Evolutionary conservation across 2,113 vertebrate genomes (phyloP).

Genomic region (Barnardius zonarius): DNA sequence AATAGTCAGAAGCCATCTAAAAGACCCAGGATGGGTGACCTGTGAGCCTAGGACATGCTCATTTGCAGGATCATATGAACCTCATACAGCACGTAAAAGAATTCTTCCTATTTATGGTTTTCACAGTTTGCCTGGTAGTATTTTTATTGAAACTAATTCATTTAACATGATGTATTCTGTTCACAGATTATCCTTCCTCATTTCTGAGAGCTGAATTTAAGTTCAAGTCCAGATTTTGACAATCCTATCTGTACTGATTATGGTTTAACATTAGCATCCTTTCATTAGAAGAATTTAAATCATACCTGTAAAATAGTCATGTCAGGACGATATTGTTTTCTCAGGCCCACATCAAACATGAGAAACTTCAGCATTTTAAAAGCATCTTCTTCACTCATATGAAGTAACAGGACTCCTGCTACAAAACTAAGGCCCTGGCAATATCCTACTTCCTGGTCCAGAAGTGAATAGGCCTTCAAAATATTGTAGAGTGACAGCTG

Average conservation of each 20-base stretch:
- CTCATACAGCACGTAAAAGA: neutral
- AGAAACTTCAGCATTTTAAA: slow-evolving; percentile 82
- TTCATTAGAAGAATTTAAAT: neutral
- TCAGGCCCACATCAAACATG: slow-evolving; percentile 81
- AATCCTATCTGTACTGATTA: neutral
- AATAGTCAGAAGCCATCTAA: neutral
- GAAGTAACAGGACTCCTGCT: slow-evolving; percentile 80
- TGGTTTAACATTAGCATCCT: neutral
- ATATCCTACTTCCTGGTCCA: slow-evolving; percentile 84
- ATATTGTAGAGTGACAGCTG: slow-evolving; percentile 84
- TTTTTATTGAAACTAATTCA: neutral
- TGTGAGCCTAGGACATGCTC: neutral
- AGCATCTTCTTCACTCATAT: slow-evolving; percentile 84
- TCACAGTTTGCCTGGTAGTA: neutral
- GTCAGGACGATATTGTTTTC: slow-evolving; percentile 83
- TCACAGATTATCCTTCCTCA: neutral
- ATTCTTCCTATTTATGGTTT: neutral
- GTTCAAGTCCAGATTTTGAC: neutral
- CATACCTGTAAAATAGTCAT: slow-evolving; percentile 84
- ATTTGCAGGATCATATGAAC: neutral
- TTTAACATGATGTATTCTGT: neutral
- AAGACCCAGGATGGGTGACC: neutral
- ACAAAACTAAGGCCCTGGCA: slow-evolving; percentile 85
- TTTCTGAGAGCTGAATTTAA: neutral
- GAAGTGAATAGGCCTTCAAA: slow-evolving; percentile 82